Conservation (phyloP, 1,140 invertebrate species). For the Dreissena rostriformis region DNA sequence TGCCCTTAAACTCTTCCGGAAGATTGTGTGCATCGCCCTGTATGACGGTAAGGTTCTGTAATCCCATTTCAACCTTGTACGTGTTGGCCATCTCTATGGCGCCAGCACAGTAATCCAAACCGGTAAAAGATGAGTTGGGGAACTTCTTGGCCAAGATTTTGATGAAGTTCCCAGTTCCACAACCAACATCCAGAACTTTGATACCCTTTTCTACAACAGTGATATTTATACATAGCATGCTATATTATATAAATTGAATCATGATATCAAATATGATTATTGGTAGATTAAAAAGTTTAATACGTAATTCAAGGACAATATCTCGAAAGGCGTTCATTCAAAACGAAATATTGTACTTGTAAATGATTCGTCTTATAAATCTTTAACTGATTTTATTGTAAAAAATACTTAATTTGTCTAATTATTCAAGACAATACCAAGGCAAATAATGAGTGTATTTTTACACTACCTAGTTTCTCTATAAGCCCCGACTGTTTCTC, state of each 20-base stretch:
- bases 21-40: constrained; percentile 53
- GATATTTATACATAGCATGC: neutral
- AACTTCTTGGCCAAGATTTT: constrained; percentile 51
- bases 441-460: too few species aligned
- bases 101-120: constrained; percentile 35
- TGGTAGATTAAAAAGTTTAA: too few species aligned
- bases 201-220: constrained; percentile 53
- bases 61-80: constrained; percentile 7
- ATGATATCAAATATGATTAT: too few species aligned
- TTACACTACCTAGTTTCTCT: too few species aligned
- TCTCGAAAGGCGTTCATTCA: too few species aligned
- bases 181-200: constrained; percentile 61
- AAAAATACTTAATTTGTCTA: too few species aligned
- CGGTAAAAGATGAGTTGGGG: constrained; percentile 55
- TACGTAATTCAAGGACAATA: too few species aligned
- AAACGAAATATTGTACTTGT: too few species aligned
- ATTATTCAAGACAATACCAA: too few species aligned
- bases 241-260: neutral
- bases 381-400: too few species aligned
- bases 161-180: constrained; percentile 43
- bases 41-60: constrained; percentile 54
- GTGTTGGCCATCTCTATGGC: constrained; percentile 27
- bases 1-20: constrained; percentile 40
- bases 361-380: too few species aligned
- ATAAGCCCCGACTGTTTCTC: too few species aligned